Conservation (phyloP, 2,888 invertebrate genomes). For the Temnothorax ravouxi region DNA sequence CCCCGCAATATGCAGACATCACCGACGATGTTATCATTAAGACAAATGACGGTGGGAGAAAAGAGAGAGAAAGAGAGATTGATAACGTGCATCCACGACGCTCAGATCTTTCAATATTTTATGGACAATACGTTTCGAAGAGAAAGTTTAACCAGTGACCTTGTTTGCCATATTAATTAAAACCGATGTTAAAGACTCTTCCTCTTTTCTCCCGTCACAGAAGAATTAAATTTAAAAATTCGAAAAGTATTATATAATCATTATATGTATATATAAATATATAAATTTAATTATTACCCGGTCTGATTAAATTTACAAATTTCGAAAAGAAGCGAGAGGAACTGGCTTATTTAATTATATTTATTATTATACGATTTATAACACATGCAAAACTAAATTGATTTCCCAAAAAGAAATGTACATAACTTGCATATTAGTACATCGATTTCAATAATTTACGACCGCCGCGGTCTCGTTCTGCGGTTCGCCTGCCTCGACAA, state of each 20-base stretch:
- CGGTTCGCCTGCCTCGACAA: slow-evolving; percentile 19
- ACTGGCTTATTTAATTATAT: not conserved
- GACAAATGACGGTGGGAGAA: slow-evolving; percentile 1
- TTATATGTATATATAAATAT: too few species aligned
- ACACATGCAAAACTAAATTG: slow-evolving; percentile 2
- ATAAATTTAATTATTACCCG: not conserved
- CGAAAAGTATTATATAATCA: not conserved
- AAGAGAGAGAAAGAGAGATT: slow-evolving; percentile 18
- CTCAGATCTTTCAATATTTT: not conserved
- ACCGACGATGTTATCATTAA: slow-evolving; percentile 41
- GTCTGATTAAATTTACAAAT: not conserved
- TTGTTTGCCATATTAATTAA: not conserved
- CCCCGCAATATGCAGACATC: slow-evolving; percentile 36
- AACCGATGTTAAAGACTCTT: not conserved
- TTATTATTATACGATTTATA: slow-evolving; percentile 12
- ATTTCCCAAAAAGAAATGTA: not conserved
- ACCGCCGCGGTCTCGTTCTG: not conserved
- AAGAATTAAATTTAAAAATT: not conserved
- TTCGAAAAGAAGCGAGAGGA: not conserved
- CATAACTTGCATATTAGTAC: slow-evolving; percentile 16
- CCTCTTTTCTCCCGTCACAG: not conserved
- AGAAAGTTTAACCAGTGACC: not conserved
- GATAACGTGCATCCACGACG: not conserved
- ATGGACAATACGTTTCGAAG: not conserved
- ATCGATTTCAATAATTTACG: slow-evolving; percentile 23